A percentile compares a stretch with the other conserved stretches of the same genome.
Evolutionary conservation across 2,888 invertebrate species (phyloP).

Genomic region (Xiphydria camelus): DNA sequence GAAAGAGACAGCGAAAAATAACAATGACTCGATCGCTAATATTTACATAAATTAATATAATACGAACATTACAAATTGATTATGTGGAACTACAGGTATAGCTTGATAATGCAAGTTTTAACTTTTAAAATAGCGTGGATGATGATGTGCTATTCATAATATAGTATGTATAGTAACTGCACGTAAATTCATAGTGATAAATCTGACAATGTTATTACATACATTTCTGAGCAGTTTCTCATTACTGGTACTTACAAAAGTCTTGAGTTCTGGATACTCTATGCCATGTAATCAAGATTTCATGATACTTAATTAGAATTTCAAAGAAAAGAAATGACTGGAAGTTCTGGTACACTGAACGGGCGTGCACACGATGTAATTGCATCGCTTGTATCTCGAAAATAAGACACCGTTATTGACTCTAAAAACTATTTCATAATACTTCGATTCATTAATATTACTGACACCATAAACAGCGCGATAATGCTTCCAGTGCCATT

Average conservation of each 20-base stretch:
- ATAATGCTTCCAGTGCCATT: slow-evolving; percentile 19
- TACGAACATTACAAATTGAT: slow-evolving; percentile 40
- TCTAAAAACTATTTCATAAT: neutral
- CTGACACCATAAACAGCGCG: no score
- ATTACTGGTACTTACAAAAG: slow-evolving; percentile 19
- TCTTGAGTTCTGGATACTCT: slow-evolving; percentile 19
- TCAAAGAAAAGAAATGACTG: slow-evolving; percentile 24
- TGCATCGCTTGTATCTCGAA: no score
- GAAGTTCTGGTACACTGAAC: no score
- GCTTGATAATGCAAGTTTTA: slow-evolving; percentile 33
- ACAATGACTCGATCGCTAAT: slow-evolving; percentile 37
- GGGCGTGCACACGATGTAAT: slow-evolving; percentile 6
- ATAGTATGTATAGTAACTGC: slow-evolving; percentile 1
- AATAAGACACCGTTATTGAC: no score
- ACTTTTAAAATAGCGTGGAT: slow-evolving; percentile 27
- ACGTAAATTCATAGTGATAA: slow-evolving; percentile 10
- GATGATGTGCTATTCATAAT: slow-evolving; percentile 14
- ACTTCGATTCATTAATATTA: no score
- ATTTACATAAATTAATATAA: slow-evolving; percentile 47
- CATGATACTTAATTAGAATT: slow-evolving; percentile 11
- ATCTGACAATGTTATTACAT: slow-evolving; percentile 20
- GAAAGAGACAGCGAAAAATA: slow-evolving; percentile 12
- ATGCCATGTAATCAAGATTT: slow-evolving; percentile 17
- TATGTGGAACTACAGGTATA: slow-evolving; percentile 37
- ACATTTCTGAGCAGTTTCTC: slow-evolving; percentile 28